A percentile compares a stretch with the other conserved stretches of the same genome.
These are phyloP conservation scores for Thaumatotibia leucotreta DNA, from an alignment of 1,140 invertebrate species.

Conservation along the genomic window DNA sequence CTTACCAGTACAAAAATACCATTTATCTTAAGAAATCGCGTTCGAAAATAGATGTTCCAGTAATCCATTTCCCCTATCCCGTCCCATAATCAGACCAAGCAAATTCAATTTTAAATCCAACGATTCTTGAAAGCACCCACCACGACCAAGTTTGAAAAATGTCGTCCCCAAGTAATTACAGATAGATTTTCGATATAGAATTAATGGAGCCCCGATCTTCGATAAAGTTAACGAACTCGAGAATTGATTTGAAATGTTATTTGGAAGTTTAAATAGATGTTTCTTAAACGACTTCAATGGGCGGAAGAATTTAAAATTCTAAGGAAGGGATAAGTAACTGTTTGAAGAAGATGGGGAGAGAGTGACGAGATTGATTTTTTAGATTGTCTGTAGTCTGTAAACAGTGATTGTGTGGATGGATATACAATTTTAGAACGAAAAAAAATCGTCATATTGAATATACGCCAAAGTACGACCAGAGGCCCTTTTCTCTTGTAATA, in stretches of 20 bases:
- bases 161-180: neutral
- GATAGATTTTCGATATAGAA: constrained; percentile 3
- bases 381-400: neutral
- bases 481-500: no score
- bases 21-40: no score
- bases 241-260: constrained; percentile 14
- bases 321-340: neutral
- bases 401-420: no score
- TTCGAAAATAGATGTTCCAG: no score
- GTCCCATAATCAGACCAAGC: neutral
- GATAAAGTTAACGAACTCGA: constrained; percentile 10
- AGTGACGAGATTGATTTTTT: neutral
- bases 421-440: no score
- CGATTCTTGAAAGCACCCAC: neutral
- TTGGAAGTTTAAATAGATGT: constrained; percentile 4
- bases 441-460: no score
- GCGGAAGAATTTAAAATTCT: neutral
- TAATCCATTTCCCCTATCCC: no score
- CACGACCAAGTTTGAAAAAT: constrained; percentile 1
- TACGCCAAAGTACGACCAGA: no score
- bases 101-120: neutral
- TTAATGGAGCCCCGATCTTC: constrained; percentile 8
- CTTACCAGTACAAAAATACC: no score
- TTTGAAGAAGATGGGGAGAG: neutral
- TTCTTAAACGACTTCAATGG: constrained; percentile 6